Evolutionary conservation across 2,113 vertebrate genomes (phyloP).

Genomic region (Motacilla tschutschensis): DNA sequence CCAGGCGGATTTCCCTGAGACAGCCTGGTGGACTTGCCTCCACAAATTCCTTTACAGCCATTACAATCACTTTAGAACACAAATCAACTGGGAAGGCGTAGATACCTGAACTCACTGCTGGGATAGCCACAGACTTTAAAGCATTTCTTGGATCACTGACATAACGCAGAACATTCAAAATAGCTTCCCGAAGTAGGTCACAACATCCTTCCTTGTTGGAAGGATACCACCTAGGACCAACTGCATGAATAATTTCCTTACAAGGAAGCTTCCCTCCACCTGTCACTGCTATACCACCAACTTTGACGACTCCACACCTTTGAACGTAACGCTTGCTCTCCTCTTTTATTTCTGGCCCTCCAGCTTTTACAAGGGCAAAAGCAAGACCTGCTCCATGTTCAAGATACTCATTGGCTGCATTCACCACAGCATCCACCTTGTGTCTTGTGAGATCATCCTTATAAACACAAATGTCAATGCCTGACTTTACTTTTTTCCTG

Average conservation of each 20-base stretch:
- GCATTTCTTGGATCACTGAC: rapidly evolving
- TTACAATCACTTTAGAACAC: constrained; percentile 79
- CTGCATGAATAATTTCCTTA: constrained; percentile 81
- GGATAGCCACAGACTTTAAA: constrained; percentile 81
- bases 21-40: background rate
- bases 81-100: constrained; percentile 76
- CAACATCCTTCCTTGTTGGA: rapidly evolving
- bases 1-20: constrained; percentile 75
- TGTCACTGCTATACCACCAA: constrained; percentile 60
- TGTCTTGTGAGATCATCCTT: constrained; percentile 83
- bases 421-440: constrained; percentile 79
- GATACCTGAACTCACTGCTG: constrained; percentile 88
- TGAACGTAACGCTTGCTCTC: constrained; percentile 20
- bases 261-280: constrained; percentile 74
- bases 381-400: constrained; percentile 78
- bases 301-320: background rate
- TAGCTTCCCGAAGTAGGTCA: background rate
- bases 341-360: constrained; percentile 72
- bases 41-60: constrained; percentile 45
- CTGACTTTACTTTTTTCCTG: background rate
- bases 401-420: constrained; percentile 81
- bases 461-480: constrained; percentile 77
- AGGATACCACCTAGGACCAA: constrained; percentile 66
- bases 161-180: constrained; percentile 53
- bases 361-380: constrained; percentile 68